These are phyloP conservation scores for Siniperca scherzeri DNA, from an alignment of 2,797 vertebrate species.

Conservation along the genomic window DNA sequence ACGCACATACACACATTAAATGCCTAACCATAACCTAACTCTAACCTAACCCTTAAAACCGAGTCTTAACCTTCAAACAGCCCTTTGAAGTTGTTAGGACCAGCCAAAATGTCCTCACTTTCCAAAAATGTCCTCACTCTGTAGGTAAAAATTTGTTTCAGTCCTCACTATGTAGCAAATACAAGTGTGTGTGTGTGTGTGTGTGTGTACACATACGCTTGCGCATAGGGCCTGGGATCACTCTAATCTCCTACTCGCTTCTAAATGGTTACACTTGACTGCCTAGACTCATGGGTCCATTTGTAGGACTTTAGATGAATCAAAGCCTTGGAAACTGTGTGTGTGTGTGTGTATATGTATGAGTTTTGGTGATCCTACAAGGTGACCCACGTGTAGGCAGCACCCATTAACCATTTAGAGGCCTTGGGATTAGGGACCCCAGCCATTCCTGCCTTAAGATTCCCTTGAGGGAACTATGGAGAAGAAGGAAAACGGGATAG, in stretches of 20 bases:
- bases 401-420: slow-evolving; percentile 68
- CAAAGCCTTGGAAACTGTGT: slow-evolving; percentile 36
- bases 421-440: slow-evolving; percentile 68
- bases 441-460: slow-evolving; percentile 52
- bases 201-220: neutral
- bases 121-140: too few relatives aligned
- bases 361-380: slow-evolving; percentile 69
- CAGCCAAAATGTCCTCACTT: too few relatives aligned
- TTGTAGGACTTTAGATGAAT: slow-evolving; percentile 49
- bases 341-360: neutral
- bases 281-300: slow-evolving; percentile 65
- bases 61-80: too few relatives aligned
- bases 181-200: too few relatives aligned
- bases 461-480: slow-evolving; percentile 60
- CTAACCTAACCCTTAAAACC: too few relatives aligned
- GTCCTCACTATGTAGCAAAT: too few relatives aligned
- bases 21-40: too few relatives aligned
- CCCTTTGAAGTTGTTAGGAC: too few relatives aligned
- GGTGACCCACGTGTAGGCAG: slow-evolving; percentile 74
- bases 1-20: neutral
- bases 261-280: slow-evolving; percentile 70
- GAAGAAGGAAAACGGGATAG: slow-evolving; percentile 29
- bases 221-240: slow-evolving; percentile 40
- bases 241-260: slow-evolving; percentile 64
- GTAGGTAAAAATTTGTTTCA: too few relatives aligned